Evolutionary conservation across 2,797 vertebrate species (phyloP).

Genomic region (Discoglossus pictus): DNA sequence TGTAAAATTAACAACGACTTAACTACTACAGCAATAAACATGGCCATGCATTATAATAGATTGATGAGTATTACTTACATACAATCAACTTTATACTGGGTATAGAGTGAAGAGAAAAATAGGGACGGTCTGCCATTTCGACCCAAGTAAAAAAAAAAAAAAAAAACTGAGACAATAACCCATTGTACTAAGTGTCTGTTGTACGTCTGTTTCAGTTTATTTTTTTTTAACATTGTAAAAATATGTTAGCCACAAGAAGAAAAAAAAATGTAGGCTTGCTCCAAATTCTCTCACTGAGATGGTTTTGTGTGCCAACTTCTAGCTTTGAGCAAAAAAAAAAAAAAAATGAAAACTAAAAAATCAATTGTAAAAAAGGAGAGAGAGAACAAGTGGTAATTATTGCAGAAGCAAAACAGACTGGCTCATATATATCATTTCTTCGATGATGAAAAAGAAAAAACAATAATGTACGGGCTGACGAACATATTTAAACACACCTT

Average conservation of each 20-base stretch:
- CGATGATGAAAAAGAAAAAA: no score
- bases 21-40: constrained; percentile 72
- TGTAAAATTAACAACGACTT: constrained; percentile 80
- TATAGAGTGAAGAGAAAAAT: constrained; percentile 1
- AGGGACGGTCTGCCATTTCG: constrained; percentile 28
- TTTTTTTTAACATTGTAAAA: constrained; percentile 1
- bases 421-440: constrained; percentile 42
- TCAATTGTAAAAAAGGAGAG: constrained; percentile 49
- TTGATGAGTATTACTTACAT: constrained; percentile 67
- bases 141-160: constrained; percentile 46
- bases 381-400: constrained; percentile 34
- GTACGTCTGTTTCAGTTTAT: constrained; percentile 2
- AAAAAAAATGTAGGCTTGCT: background rate
- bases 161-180: background rate
- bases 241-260: constrained; percentile 8
- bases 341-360: constrained; percentile 35
- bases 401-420: constrained; percentile 21
- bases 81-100: constrained; percentile 55
- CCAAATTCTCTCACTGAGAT: background rate
- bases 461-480: constrained; percentile 59
- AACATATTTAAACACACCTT: constrained; percentile 68
- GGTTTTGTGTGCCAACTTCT: background rate
- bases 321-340: constrained; percentile 33
- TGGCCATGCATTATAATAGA: constrained; percentile 67
- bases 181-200: constrained; percentile 1